Conservation (phyloP, 2,888 invertebrate species). For the Stramonita haemastoma region DNA sequence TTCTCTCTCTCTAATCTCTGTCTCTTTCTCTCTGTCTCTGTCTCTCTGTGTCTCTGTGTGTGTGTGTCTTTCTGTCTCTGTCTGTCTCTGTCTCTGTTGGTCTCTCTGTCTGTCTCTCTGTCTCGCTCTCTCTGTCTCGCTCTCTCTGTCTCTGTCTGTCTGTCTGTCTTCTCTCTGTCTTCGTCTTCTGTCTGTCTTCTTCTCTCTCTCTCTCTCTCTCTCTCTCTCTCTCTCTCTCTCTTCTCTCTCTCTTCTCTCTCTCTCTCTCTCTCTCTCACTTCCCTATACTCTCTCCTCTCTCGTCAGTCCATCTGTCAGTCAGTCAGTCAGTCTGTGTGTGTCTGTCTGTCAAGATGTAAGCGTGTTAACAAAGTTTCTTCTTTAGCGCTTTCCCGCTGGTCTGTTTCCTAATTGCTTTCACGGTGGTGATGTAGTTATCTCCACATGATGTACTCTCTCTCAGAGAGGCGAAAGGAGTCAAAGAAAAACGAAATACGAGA, state of each 20-base stretch:
- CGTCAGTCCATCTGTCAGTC: background rate
- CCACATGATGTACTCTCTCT: background rate
- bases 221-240: background rate
- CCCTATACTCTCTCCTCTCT: background rate
- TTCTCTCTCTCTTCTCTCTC: background rate
- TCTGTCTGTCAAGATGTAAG: too few species aligned
- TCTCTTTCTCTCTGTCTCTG: background rate
- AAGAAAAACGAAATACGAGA: too few species aligned
- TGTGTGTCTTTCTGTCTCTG: too few species aligned
- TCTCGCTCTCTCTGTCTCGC: background rate
- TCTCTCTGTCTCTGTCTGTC: background rate
- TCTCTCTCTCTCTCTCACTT: background rate
- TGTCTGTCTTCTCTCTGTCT: background rate
- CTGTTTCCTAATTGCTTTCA: too few species aligned
- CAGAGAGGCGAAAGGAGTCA: too few species aligned
- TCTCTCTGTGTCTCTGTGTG: too few species aligned
- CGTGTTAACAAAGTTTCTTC: too few species aligned
- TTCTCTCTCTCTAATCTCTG: background rate
- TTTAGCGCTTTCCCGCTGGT: too few species aligned
- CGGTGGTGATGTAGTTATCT: background rate
- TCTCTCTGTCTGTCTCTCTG: background rate
- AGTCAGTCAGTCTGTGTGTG: too few species aligned
- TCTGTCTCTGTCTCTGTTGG: background rate
- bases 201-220: slow-evolving; percentile 3
- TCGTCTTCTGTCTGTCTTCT: too few species aligned